Base-by-base conservation (phyloP, 2,797 vertebrate genomes). In the Stomatorhinus walkeri region DNA sequence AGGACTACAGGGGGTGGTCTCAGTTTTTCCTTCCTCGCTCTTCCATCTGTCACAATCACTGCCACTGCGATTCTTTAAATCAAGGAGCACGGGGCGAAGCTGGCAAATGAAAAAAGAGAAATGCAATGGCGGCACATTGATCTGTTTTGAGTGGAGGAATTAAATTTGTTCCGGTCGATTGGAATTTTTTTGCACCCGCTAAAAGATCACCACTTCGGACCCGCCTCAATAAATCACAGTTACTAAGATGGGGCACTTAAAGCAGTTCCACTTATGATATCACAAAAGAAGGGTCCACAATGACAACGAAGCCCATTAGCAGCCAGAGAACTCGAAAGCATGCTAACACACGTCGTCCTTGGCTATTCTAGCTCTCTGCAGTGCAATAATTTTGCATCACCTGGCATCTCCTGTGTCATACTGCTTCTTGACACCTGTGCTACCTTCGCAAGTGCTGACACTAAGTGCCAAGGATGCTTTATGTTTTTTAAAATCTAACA, bases 101-200 rank as follows among this genome's bases (percentile, higher is more conserved):
- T 89, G 24, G 19, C 16, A 36, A 88, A 88, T 88, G 48, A 52
- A 88, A 76, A 16, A 88, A 76, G 48, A 88, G n/a, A 49, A 81
- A 84, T 81, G 16, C n/a, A 56, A 48, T 43, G 8, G 22, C 1
- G 32, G 32, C 16, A n/a, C 76, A 88, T 88, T 88, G 28, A 48
- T 85, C 43, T 68, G 22, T 48, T 86, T 51, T 86, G 48, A 89
- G 49, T n/a, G 24, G 40, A 51, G 59, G 2, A 54, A 68, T 89
- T 32, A 89, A 36, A 54, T 76, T 87, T 89, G 85, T 54, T 56
- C 49, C 1, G 61, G 46, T 64, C 64, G 7, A 87, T 56, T 59
- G 49, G 87, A 72, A 59, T 86, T 85, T 64, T 49, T 85, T 84
- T 24, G 40, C 48, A 24, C 85, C 0, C 59, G 64, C 51, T 51